phyloP scores from a whole-genome alignment of 2,113 vertebrate genomes.

The Penelope pileata region DNA sequence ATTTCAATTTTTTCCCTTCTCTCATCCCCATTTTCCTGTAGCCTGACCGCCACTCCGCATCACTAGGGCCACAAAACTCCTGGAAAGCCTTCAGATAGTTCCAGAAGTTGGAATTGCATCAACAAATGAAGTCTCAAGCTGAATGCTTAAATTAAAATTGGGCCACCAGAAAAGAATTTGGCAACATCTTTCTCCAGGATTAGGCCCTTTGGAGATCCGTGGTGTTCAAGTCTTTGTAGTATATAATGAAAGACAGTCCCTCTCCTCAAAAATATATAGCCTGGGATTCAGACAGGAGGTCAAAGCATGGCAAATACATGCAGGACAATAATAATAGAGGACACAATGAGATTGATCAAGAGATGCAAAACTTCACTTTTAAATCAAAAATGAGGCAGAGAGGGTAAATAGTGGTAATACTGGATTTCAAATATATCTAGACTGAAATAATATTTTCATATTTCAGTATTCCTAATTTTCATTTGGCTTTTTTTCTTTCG shows the following conservation, averaged over 20 bases:
- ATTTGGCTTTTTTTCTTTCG: background rate
- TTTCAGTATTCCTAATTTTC: background rate
- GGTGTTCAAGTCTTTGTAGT: background rate
- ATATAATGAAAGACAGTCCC: background rate
- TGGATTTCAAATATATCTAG: background rate
- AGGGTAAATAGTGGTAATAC: background rate
- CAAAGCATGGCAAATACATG: background rate
- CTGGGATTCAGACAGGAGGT: background rate
- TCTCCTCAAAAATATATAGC: background rate
- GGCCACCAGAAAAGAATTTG: conserved; percentile 28
- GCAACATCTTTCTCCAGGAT: background rate
- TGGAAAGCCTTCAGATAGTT: background rate
- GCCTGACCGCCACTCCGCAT: background rate
- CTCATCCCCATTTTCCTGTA: background rate
- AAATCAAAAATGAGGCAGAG: background rate
- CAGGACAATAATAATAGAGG: background rate
- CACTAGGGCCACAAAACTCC: background rate
- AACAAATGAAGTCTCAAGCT: background rate
- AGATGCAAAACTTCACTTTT: background rate
- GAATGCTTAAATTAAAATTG: conserved; percentile 9
- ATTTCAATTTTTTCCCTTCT: background rate
- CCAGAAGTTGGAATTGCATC: background rate
- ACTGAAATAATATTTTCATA: background rate
- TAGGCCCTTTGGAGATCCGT: background rate
- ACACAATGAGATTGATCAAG: background rate